phyloP scores from a whole-genome alignment of 23 tunicate genomes.

The Corella eumyota region DNA sequence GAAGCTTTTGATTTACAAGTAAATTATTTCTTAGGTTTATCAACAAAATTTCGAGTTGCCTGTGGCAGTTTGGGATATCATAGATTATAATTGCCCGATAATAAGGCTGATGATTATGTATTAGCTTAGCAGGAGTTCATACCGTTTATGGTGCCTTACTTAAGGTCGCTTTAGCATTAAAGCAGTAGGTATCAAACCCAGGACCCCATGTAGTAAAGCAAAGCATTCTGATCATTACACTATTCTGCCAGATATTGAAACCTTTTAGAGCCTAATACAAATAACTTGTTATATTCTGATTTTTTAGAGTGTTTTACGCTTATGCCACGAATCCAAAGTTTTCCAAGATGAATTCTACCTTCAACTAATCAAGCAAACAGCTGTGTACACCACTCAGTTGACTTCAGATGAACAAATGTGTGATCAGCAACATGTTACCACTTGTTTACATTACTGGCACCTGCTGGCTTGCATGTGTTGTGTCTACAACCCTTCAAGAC shows the following conservation, averaged over 20 bases:
- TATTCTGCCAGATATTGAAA: too few species aligned
- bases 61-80: too few species aligned
- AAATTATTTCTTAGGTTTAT: background rate
- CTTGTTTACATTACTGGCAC: conserved; percentile 94
- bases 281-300: too few species aligned
- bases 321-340: conserved; percentile 42
- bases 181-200: too few species aligned
- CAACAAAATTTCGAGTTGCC: too few species aligned
- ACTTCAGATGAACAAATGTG: conserved; percentile 69
- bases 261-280: too few species aligned
- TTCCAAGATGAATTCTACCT: conserved; percentile 82
- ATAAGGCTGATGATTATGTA: too few species aligned
- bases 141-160: too few species aligned
- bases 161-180: too few species aligned
- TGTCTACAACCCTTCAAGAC: conserved; percentile 79
- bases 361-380: conserved; percentile 86
- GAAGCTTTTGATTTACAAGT: conserved; percentile 62
- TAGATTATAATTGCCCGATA: too few species aligned
- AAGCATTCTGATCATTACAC: background rate
- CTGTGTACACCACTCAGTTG: conserved; percentile 51
- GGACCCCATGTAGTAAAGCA: too few species aligned
- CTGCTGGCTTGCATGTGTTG: conserved; percentile 94
- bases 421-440: conserved; percentile 73
- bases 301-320: conserved; percentile 47
- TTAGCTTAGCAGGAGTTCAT: too few species aligned